These are phyloP conservation scores for Cettia cetti DNA, from an alignment of 2,113 vertebrate species.

Conservation along the genomic window DNA sequence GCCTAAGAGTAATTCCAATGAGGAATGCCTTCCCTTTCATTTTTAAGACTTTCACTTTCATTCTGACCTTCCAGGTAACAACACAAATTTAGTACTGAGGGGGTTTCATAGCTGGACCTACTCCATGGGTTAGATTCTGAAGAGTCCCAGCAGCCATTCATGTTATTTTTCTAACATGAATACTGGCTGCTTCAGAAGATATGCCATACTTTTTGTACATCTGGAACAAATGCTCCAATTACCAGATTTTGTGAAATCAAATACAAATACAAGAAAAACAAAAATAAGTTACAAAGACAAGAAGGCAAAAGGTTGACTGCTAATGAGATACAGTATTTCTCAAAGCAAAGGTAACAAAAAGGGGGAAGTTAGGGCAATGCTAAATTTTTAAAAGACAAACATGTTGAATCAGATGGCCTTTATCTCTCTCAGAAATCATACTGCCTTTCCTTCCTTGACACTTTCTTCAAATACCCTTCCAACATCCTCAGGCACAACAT, in stretches of 20 bases:
- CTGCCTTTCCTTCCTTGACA: constrained; percentile 1
- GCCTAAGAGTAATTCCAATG: background rate
- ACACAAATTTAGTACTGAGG: background rate
- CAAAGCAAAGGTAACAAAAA: background rate
- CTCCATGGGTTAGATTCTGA: background rate
- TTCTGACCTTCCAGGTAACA: background rate
- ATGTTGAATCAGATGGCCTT: constrained; percentile 13
- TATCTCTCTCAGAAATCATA: constrained; percentile 34
- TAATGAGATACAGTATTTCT: background rate
- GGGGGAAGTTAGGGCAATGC: background rate
- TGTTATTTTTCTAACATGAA: background rate
- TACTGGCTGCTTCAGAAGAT: background rate
- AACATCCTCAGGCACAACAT: background rate
- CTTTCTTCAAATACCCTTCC: background rate
- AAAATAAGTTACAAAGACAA: background rate
- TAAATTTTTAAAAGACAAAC: background rate
- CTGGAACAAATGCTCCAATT: background rate
- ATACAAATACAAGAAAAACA: background rate
- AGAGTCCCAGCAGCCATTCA: background rate
- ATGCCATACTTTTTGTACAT: background rate
- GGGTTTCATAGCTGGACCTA: background rate
- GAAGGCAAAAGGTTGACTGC: background rate
- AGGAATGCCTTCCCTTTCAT: background rate
- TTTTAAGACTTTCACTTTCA: background rate
- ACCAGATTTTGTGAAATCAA: background rate